Evolutionary conservation across 2,113 vertebrate genomes (phyloP), one percentile per base, ranked within the genome.

Genomic region (Nanorana parkeri): DNA sequence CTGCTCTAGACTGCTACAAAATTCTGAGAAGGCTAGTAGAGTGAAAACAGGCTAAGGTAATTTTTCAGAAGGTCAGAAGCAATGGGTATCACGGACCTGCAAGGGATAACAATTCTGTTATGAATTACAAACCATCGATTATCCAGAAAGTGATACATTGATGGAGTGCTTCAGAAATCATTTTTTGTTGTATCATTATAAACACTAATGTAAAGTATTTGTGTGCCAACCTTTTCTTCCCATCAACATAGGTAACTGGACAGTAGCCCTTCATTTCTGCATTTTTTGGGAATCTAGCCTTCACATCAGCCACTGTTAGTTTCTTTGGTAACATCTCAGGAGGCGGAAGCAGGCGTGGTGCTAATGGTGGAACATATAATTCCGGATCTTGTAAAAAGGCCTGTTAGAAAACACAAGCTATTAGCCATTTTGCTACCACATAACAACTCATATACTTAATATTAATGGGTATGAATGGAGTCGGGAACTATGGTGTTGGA

Each of bases 211-310:
- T 0, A 20, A 67, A 41, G 19, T 41, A 67, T 24, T 60, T 15
- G n/a, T 61, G 20, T 26, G n/a, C 72, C 84, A 94, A 96, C 98
- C 95, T 97, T 84, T 93, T 92, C 19, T 95, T 92, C 69, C 96
- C 97, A 41, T 98, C 96, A 82, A 92, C 84, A 78, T 95, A 99
- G 65, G 96, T 96, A 84, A 99, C 95, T 4, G 97, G 94, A 83
- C 98, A 99, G 87, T 95, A 97, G 63, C 97, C 96, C 77, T 93
- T 94, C 90, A 99, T 90, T 87, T 98, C 95, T 17, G 92, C 92
- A 63, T 91, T 92, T 81, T 87, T 83, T 56, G 96, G 97, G 86
- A 96, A 96, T 61, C 80, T 91, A 55, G 89, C 89, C 86, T 94
- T 97, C 80, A 98, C 91, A 85, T 96, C 92, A 64, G 86, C 85